Conservation (phyloP, 2,888 invertebrate species). For the Xestia xanthographa region DNA sequence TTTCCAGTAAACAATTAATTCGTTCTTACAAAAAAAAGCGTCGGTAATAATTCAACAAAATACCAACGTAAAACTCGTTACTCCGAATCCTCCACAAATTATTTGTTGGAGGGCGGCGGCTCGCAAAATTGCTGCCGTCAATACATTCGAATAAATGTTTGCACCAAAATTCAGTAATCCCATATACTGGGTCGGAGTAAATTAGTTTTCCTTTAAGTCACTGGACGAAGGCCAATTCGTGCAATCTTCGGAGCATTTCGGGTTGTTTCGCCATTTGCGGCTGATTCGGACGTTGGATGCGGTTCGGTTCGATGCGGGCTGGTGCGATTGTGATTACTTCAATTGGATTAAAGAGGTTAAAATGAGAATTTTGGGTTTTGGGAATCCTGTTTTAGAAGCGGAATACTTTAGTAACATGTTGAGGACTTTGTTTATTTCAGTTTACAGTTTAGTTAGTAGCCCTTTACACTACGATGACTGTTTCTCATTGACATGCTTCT, state of each 20-base stretch:
- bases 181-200: conserved; percentile 34
- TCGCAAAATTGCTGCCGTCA: conserved; percentile 34
- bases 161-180: conserved; percentile 47
- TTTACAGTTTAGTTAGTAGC: background rate
- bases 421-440: background rate
- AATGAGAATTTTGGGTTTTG: conserved; percentile 5
- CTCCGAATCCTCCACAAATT: conserved; percentile 32
- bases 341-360: conserved; percentile 28
- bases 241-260: conserved; percentile 61
- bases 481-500: background rate
- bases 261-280: conserved; percentile 38
- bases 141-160: conserved; percentile 55
- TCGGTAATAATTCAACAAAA: conserved; percentile 44
- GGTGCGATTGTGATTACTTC: conserved; percentile 35
- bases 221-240: conserved; percentile 64
- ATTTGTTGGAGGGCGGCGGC: conserved; percentile 25
- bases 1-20: conserved; percentile 19
- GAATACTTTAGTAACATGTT: background rate
- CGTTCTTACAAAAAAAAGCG: conserved; percentile 14
- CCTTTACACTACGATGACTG: background rate
- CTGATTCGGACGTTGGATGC: conserved; percentile 18
- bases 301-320: conserved; percentile 12
- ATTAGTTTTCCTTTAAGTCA: conserved; percentile 60
- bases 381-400: background rate
- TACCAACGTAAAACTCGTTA: conserved; percentile 52